Evolutionary conservation across 2,888 invertebrate species (phyloP).

Genomic region (Leistus spinibarbis): DNA sequence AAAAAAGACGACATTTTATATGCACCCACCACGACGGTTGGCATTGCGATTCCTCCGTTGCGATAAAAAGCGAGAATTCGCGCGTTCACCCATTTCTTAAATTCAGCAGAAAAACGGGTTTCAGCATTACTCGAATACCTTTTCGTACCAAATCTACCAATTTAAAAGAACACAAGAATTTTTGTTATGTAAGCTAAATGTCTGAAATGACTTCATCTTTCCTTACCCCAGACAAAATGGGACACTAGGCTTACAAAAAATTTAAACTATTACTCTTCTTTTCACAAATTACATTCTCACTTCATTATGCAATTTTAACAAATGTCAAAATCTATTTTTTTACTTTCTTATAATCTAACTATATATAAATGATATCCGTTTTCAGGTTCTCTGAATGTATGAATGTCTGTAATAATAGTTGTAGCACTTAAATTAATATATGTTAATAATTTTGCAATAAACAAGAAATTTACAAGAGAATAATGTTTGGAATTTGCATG

Average conservation of each 20-base stretch:
- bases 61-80: background rate
- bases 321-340: too few species aligned
- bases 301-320: too few species aligned
- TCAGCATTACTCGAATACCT: background rate
- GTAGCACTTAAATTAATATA: background rate
- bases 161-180: background rate
- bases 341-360: too few species aligned
- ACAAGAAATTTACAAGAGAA: background rate
- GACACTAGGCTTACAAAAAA: too few species aligned
- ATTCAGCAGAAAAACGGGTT: background rate
- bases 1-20: constrained; percentile 33
- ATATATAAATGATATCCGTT: too few species aligned
- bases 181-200: background rate
- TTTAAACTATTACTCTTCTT: too few species aligned
- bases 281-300: too few species aligned
- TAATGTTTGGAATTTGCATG: background rate
- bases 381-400: too few species aligned
- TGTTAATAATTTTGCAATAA: constrained; percentile 11
- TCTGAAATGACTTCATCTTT: too few species aligned
- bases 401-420: too few species aligned
- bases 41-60: background rate
- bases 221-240: too few species aligned
- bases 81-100: background rate
- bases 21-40: constrained; percentile 20
- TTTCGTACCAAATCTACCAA: background rate